A percentile compares a stretch with the other conserved stretches of the same genome.
Conservation (phyloP, 2,888 invertebrate species). For the Melanophora roralis region DNA sequence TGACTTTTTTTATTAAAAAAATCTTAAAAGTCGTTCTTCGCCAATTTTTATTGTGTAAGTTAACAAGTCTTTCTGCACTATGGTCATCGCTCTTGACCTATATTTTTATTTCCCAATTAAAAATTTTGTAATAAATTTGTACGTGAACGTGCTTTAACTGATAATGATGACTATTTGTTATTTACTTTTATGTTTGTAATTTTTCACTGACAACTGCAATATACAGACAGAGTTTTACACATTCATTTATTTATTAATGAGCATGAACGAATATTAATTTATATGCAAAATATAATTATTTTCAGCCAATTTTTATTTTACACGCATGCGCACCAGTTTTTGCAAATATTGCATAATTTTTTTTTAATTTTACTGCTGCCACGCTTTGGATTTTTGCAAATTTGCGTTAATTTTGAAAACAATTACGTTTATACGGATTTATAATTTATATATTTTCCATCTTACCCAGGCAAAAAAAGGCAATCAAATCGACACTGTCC, state of each 20-base stretch:
- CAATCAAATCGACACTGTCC: no score
- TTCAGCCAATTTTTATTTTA: slow-evolving; percentile 45
- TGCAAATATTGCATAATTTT: slow-evolving; percentile 46
- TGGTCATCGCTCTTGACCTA: slow-evolving; percentile 35
- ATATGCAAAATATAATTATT: not conserved
- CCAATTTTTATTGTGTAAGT: no score
- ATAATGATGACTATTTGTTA: slow-evolving; percentile 27
- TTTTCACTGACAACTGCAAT: not conserved
- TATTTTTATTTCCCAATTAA: slow-evolving; percentile 12
- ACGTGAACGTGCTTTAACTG: slow-evolving; percentile 43
- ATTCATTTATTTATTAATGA: not conserved
- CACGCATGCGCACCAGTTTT: slow-evolving; percentile 48
- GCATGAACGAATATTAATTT: not conserved
- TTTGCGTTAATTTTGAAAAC: slow-evolving; percentile 14
- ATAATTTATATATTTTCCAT: no score
- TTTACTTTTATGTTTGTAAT: slow-evolving; percentile 5
- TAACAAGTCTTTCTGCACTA: not conserved
- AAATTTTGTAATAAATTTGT: slow-evolving; percentile 48
- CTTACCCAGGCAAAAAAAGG: no score
- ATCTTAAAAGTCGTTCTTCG: no score
- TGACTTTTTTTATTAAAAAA: no score
- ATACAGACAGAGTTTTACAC: not conserved
- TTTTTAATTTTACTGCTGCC: not conserved
- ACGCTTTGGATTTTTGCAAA: not conserved
- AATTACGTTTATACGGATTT: no score